Evolutionary conservation across 2,113 vertebrate genomes (phyloP), one percentile per base, ranked within the genome.

Genomic region (Cromileptes altivelis): DNA sequence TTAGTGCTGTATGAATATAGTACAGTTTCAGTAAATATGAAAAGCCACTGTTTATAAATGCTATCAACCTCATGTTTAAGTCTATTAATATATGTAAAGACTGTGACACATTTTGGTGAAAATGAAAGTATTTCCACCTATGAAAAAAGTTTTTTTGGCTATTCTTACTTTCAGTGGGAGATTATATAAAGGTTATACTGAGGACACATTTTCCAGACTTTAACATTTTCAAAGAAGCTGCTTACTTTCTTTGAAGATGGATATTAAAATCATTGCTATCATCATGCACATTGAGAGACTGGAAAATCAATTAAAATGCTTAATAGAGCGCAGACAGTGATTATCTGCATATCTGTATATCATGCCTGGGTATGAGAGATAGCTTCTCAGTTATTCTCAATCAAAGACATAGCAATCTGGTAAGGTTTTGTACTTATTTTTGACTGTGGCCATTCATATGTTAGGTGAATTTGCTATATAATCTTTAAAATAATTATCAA

Each of bases 241-340:
- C 17, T 71, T 61, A 72, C 12, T 72, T 63, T 73, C 72, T 76
- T 69, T 80, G 81, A 87, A 69, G 81, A 75, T 49, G 23, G n/a
- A 71, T 37, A 60, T 70, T 70, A 33, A 72, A 89, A 75, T 68
- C 37, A 12, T 18, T 67, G 12, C 37, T 55, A 21, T 70, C 57
- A 65, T 70, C 50, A 18, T n/a, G 25, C 33, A 70, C 65, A 40
- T 10, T 71, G 19, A 69, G 27, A 64, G 72, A 72, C 56, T 61
- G 27, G 8, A 17, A 72, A 75, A 85, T 80, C 56, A 83, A 78
- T 81, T 75, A 70, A 42, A 70, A 65, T 67, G 49, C 65, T 75
- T 71, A 21, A 56, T 65, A 58, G 50, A 78, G 62, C 63, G 55
- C 3, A 45, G 63, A 65, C 21, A 42, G 19, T 71, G 30, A 71